Conservation (phyloP, 2,797 vertebrate genomes). For the Malacoctenus gilli region DNA sequence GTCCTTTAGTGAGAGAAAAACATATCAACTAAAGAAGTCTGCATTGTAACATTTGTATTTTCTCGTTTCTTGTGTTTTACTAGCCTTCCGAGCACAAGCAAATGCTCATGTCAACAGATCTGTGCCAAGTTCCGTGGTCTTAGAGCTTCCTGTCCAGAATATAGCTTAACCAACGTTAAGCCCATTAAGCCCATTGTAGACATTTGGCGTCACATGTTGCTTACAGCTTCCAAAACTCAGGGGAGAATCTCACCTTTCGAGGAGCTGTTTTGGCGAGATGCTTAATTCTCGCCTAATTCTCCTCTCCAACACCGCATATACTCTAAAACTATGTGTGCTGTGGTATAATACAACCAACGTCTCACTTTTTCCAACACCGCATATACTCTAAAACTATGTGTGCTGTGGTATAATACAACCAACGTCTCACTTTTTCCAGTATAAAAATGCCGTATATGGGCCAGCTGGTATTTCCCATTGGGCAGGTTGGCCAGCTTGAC, state of each 20-base stretch:
- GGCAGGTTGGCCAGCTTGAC: constrained; percentile 73
- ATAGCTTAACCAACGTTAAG: neutral
- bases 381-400: constrained; percentile 47
- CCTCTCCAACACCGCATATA: constrained; percentile 29
- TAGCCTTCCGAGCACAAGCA: neutral
- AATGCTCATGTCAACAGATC: neutral
- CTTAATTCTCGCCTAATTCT: constrained; percentile 38
- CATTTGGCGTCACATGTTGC: neutral
- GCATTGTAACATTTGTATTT: too few relatives aligned
- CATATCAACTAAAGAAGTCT: too few relatives aligned
- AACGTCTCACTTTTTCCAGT: constrained; percentile 50
- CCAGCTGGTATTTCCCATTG: constrained; percentile 68
- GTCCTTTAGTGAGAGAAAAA: too few relatives aligned
- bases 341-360: constrained; percentile 29
- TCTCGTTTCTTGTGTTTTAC: neutral
- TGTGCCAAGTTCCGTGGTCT: neutral
- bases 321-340: constrained; percentile 45
- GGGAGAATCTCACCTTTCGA: constrained; percentile 1
- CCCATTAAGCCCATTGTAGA: neutral
- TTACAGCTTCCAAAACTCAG: neutral
- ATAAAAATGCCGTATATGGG: constrained; percentile 64
- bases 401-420: constrained; percentile 8
- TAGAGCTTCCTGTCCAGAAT: neutral
- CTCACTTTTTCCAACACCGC: constrained; percentile 40
- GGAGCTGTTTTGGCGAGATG: constrained; percentile 12